phyloP scores from a whole-genome alignment of 2,797 vertebrate genomes.

The Knipowitschia caucasica region DNA sequence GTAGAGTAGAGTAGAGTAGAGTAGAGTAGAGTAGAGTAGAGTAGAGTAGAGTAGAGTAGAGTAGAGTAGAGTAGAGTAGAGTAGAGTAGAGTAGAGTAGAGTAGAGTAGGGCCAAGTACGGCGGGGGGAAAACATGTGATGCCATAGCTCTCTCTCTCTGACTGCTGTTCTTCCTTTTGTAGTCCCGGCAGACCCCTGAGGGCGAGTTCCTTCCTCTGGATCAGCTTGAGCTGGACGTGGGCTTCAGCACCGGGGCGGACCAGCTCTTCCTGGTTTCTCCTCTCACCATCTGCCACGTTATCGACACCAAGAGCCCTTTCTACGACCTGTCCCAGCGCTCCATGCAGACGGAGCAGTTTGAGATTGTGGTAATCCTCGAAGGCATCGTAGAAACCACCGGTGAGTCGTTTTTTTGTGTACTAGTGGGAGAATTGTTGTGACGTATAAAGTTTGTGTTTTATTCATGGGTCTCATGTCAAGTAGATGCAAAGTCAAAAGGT shows the following conservation, averaged over 20 bases:
- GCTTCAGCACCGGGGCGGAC: conserved; percentile 97
- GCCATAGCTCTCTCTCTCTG: conserved; percentile 33
- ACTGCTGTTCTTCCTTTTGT: conserved; percentile 51
- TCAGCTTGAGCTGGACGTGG: conserved; percentile 98
- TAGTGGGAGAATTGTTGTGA: too few species aligned
- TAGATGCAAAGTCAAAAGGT: too few species aligned
- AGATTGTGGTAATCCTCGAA: conserved; percentile 98
- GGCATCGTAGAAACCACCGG: conserved; percentile 98
- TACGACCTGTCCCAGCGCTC: conserved; percentile 97
- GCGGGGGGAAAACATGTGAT: too few species aligned
- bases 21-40: too few species aligned
- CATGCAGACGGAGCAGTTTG: conserved; percentile 98
- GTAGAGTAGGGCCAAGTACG: too few species aligned
- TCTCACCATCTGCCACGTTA: conserved; percentile 98
- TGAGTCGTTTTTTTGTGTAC: conserved; percentile 78
- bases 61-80: too few species aligned
- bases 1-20: too few species aligned
- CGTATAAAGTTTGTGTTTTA: not conserved
- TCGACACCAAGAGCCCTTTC: conserved; percentile 98
- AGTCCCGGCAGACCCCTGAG: conserved; percentile 98
- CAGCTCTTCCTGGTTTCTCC: conserved; percentile 99
- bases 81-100: too few species aligned
- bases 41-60: too few species aligned
- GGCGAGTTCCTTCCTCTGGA: conserved; percentile 98
- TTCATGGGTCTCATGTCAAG: too few species aligned